Percentiles rank a stretch among this genome's conserved stretches.
Conservation (phyloP, 2,113 vertebrate genomes). For the Gadus macrocephalus region DNA sequence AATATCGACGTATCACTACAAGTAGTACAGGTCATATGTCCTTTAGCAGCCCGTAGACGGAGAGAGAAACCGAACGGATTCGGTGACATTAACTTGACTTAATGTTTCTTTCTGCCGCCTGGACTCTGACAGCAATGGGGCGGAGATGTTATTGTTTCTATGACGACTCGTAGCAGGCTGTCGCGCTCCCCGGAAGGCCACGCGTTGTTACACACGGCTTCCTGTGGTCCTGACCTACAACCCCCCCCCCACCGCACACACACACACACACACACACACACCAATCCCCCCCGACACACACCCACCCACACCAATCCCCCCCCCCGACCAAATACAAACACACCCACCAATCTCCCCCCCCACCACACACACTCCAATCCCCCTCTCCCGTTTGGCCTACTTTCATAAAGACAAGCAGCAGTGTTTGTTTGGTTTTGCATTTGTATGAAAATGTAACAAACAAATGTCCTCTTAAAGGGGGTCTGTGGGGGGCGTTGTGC, state of each 20-base stretch:
- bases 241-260: too few species aligned
- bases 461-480: constrained; percentile 37
- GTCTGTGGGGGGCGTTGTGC: constrained; percentile 10
- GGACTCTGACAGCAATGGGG: constrained; percentile 33
- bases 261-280: too few species aligned
- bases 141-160: constrained; percentile 51
- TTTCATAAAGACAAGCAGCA: constrained; percentile 71
- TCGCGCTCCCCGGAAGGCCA: constrained; percentile 56
- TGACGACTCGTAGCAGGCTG: constrained; percentile 42
- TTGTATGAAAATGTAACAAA: constrained; percentile 69
- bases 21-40: too few species aligned
- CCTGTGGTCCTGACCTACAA: constrained; percentile 65
- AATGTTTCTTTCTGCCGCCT: constrained; percentile 33
- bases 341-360: not conserved
- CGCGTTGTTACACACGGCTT: constrained; percentile 58
- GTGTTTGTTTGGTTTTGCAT: constrained; percentile 67
- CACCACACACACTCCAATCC: constrained; percentile 8
- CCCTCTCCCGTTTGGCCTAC: constrained; percentile 74
- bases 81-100: too few species aligned
- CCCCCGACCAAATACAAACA: too few species aligned
- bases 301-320: not conserved
- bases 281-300: constrained; percentile 20
- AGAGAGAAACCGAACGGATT: too few species aligned
- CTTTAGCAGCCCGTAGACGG: too few species aligned
- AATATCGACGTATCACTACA: too few species aligned